Evolutionary conservation across 2,888 invertebrate genomes (phyloP), one percentile per base, ranked within the genome.

Genomic region (Timandra comae): DNA sequence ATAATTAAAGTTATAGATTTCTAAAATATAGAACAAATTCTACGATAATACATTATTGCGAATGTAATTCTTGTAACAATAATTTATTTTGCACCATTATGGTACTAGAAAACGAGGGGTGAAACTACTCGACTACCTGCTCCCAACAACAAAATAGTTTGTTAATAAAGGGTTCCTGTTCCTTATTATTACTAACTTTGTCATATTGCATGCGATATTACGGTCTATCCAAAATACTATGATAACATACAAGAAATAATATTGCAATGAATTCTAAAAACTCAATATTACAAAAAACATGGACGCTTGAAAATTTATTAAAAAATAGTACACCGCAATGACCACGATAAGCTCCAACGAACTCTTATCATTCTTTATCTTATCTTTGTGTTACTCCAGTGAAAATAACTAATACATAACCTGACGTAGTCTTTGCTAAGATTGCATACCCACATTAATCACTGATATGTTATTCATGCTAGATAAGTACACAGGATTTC

Each of bases 51-150:
- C n/a, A n/a, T n/a, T n/a, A n/a, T n/a, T n/a, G n/a, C n/a, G n/a
- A n/a, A n/a, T n/a, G n/a, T n/a, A n/a, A n/a, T 27, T 3, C 49
- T 55, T 58, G 61, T 49, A 49, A 67, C 61, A 74, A 67, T 63
- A 56, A 63, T 58, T 52, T 70, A 70, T 67, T 70, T 71, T 24
- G 24, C 63, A 53, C 52, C 66, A 61, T 61, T 65, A n/a, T n/a
- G 46, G 55, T 56, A 60, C 59, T 54, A 35, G 49, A 30, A 31
- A 24, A 37, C 41, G 60, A 65, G 67, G 69, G 74, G 66, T 66
- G 70, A 79, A 74, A 71, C 74, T 73, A 74, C 61, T 52, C 52
- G 48, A 52, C 78, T 81, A 82, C 82, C 84, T 82, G 82, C 79
- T 68, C 54, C 49, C 58, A 54, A 79, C 76, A 77, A 74, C 72